These are phyloP conservation scores for Melanostoma mellinum DNA, from an alignment of 2,888 invertebrate species.

Conservation along the genomic window DNA sequence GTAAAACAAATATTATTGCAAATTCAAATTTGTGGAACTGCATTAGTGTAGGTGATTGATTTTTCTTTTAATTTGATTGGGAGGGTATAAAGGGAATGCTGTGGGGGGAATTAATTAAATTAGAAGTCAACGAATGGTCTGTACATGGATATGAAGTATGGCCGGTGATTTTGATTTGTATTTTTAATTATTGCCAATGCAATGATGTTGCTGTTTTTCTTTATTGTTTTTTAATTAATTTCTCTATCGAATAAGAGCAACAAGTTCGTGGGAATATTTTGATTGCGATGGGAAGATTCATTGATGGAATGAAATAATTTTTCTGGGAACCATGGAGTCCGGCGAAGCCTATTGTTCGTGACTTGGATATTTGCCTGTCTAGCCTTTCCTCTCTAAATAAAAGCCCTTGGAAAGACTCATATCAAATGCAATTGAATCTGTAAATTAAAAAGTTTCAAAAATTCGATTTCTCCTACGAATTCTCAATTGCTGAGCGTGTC, in stretches of 20 bases:
- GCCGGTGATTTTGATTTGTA: conserved; percentile 56
- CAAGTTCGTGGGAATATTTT: conserved; percentile 59
- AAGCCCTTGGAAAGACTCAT: no score
- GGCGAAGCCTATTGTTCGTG: no score
- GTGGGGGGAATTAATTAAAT: conserved; percentile 55
- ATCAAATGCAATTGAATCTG: no score
- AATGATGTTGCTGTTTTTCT: conserved; percentile 28
- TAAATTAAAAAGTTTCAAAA: no score
- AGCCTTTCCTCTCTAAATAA: no score
- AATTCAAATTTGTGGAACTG: conserved; percentile 24
- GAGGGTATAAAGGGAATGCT: conserved; percentile 19
- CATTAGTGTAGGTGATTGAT: conserved; percentile 23
- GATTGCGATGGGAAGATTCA: conserved; percentile 12
- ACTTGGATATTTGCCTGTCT: no score
- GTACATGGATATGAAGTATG: neutral
- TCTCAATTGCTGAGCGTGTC: no score
- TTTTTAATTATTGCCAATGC: conserved; percentile 51
- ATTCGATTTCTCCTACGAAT: no score
- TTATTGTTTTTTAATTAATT: conserved; percentile 53
- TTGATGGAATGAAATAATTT: neutral
- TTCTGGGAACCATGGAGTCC: no score
- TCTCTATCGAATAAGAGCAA: conserved; percentile 48
- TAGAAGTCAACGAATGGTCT: conserved; percentile 48
- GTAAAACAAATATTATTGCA: conserved; percentile 40
- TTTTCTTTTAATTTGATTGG: conserved; percentile 15